These are phyloP conservation scores for Caenorhabditis brenneri DNA, from an alignment of 1,140 invertebrate genomes.

Conservation along the genomic window DNA sequence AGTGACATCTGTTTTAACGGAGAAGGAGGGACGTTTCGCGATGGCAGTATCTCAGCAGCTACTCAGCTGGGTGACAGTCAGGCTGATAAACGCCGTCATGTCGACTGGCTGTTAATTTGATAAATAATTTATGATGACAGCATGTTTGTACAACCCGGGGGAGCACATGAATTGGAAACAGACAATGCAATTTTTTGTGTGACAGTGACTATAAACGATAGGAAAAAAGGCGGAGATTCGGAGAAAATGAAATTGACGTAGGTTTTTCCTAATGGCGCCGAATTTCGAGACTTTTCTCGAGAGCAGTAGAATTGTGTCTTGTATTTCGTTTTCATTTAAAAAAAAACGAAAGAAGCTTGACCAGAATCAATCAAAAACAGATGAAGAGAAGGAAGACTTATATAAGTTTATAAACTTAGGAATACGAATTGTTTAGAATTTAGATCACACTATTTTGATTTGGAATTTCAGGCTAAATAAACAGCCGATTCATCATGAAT, in stretches of 20 bases:
- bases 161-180: background rate
- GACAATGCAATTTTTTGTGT: background rate
- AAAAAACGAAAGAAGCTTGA: no score
- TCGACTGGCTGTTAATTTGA: constrained; percentile 30
- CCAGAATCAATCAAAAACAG: no score
- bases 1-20: background rate
- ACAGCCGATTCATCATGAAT: no score
- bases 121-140: constrained; percentile 15
- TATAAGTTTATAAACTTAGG: no score
- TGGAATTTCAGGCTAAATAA: no score
- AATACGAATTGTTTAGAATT: no score
- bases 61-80: constrained; percentile 15
- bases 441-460: no score
- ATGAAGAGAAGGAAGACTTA: no score
- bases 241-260: constrained; percentile 27
- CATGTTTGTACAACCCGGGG: constrained; percentile 8
- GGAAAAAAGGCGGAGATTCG: constrained; percentile 8
- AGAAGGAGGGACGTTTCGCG: background rate
- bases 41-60: background rate
- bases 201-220: constrained; percentile 14
- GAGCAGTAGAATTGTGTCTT: background rate
- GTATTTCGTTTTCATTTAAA: background rate
- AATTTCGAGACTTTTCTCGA: constrained; percentile 13
- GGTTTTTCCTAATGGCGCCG: constrained; percentile 9
- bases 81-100: background rate